These are phyloP conservation scores for Sciurus carolinensis DNA, from an alignment of 2,797 vertebrate species.

Conservation along the genomic window DNA sequence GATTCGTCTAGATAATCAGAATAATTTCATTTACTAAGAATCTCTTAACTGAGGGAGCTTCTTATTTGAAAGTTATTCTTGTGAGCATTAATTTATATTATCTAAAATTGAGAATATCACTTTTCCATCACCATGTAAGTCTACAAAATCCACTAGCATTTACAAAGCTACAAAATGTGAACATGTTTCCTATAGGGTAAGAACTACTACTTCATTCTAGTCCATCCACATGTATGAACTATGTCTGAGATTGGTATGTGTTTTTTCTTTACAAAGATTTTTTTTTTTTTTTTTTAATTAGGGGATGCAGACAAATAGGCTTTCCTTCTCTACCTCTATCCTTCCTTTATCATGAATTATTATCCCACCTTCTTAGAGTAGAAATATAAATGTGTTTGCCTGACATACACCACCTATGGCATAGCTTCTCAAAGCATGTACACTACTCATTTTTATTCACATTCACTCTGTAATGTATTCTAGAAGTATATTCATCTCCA, in stretches of 20 bases:
- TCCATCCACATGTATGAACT: neutral
- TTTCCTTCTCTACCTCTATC: neutral
- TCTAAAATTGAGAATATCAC: conserved; percentile 59
- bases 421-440: conserved; percentile 5
- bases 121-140: neutral
- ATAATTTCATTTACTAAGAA: conserved; percentile 62
- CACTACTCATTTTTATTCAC: conserved; percentile 81
- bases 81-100: neutral
- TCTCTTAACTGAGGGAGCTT: neutral
- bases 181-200: neutral
- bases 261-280: neutral
- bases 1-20: conserved; percentile 53
- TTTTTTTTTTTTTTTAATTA: conserved; percentile 40
- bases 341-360: neutral
- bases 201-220: neutral
- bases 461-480: conserved; percentile 80
- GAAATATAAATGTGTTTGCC: conserved; percentile 5
- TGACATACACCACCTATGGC: conserved; percentile 33
- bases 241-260: neutral
- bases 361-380: neutral
- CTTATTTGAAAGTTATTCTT: conserved; percentile 2
- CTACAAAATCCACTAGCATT: conserved; percentile 46
- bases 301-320: neutral
- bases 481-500: conserved; percentile 82
- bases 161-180: conserved; percentile 13